Conservation (phyloP, 2,797 vertebrate species). For the Rachycentron canadum region DNA sequence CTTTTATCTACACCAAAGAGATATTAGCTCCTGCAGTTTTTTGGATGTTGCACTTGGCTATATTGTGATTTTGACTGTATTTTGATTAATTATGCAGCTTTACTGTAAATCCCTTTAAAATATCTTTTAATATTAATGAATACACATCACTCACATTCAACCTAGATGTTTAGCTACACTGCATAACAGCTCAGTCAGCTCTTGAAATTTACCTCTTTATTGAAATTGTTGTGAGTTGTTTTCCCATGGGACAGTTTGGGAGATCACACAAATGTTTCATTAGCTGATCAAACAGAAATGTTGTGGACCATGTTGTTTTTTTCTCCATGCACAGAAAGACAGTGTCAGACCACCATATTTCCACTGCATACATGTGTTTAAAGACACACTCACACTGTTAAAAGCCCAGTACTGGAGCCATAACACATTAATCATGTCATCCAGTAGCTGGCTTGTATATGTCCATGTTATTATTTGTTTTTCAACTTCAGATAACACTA, state of each 20-base stretch:
- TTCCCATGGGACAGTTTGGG: background rate
- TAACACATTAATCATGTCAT: conserved; percentile 43
- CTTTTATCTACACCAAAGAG: too few relatives aligned
- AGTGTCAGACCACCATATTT: background rate
- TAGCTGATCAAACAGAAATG: background rate
- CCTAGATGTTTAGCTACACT: background rate
- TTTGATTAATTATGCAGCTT: too few relatives aligned
- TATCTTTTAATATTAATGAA: conserved; percentile 1
- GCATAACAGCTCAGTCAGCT: background rate
- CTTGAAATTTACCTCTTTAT: background rate
- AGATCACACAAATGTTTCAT: background rate
- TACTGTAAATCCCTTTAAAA: background rate
- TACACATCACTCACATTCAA: conserved; percentile 1
- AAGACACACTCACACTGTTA: conserved; percentile 13
- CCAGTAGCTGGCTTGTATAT: conserved; percentile 39
- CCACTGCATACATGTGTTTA: background rate
- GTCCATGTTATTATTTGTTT: conserved; percentile 65
- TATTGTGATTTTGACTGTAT: too few relatives aligned
- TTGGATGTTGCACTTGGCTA: too few relatives aligned
- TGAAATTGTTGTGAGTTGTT: background rate
- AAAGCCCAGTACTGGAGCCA: conserved; percentile 1
- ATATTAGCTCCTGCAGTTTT: too few relatives aligned
- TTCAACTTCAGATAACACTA: conserved; percentile 59
- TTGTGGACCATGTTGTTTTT: background rate
- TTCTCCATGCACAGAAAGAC: conserved; percentile 3